Evolutionary conservation across 2,113 vertebrate genomes (phyloP).

Genomic region (Stercorarius parasiticus): DNA sequence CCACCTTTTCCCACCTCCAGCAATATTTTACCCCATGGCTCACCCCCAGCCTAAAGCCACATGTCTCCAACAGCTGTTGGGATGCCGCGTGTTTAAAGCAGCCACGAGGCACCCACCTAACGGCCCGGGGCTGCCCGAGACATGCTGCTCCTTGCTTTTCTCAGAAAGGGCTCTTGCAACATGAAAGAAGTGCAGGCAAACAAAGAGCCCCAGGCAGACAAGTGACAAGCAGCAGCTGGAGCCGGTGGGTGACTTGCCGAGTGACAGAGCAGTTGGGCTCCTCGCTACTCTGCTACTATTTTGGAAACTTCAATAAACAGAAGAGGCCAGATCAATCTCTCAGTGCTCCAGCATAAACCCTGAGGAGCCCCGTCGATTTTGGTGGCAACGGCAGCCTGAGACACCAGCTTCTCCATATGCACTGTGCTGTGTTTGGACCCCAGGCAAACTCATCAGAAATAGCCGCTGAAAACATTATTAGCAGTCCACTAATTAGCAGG

Average conservation of each 20-base stretch:
- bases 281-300: slow-evolving; percentile 12
- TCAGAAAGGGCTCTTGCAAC: slow-evolving; percentile 32
- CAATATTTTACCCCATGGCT: neutral
- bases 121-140: neutral
- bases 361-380: neutral
- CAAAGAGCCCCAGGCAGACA: slow-evolving; percentile 4
- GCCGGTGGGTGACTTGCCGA: neutral
- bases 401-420: neutral
- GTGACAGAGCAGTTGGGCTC: slow-evolving; percentile 46
- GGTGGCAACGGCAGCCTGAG: neutral
- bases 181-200: neutral
- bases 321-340: slow-evolving; percentile 16
- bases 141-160: slow-evolving; percentile 20
- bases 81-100: neutral
- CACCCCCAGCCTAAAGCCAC: neutral
- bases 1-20: neutral
- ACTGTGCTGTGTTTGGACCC: neutral
- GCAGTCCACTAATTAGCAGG: neutral
- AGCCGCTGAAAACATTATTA: neutral
- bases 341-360: neutral
- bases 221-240: slow-evolving; percentile 58
- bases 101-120: neutral
- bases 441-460: neutral
- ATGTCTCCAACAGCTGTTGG: neutral
- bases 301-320: slow-evolving; percentile 64